phyloP scores from a whole-genome alignment of 1,140 invertebrate genomes.

The Lepidurus apus region DNA sequence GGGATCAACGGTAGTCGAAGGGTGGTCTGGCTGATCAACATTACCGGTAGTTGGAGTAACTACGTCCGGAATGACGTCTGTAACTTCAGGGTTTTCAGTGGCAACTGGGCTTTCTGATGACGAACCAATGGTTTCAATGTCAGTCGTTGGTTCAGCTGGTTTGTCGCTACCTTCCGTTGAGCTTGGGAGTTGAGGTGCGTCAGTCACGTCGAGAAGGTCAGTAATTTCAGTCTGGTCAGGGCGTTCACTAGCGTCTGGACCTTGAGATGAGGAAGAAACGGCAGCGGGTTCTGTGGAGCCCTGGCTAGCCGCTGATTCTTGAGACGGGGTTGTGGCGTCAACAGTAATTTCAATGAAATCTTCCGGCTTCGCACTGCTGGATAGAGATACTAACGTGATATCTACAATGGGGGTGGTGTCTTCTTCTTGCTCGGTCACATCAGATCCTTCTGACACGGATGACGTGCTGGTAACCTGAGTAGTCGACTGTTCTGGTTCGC shows the following conservation, averaged over 20 bases:
- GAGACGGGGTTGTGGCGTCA: slow-evolving; percentile 9
- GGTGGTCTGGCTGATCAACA: background rate
- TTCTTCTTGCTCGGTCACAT: slow-evolving; percentile 20
- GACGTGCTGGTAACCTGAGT: background rate
- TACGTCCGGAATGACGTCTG: background rate
- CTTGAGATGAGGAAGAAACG: background rate
- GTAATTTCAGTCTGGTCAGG: no score
- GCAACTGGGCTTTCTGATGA: background rate
- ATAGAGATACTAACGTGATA: no score
- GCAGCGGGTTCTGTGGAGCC: background rate
- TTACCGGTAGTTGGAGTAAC: background rate
- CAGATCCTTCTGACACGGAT: slow-evolving; percentile 35
- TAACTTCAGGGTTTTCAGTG: background rate
- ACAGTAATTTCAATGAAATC: background rate
- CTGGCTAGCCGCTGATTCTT: background rate
- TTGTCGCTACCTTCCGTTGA: background rate
- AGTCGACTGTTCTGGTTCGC: background rate
- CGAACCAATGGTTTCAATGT: background rate
- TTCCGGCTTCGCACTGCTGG: background rate
- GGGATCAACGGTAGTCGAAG: background rate
- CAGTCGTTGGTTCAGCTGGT: background rate
- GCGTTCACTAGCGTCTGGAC: no score
- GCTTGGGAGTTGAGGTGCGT: no score
- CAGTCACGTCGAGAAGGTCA: no score
- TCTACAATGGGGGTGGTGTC: background rate